Conservation (phyloP, 2,113 vertebrate genomes). For the Litocranius walleri region DNA sequence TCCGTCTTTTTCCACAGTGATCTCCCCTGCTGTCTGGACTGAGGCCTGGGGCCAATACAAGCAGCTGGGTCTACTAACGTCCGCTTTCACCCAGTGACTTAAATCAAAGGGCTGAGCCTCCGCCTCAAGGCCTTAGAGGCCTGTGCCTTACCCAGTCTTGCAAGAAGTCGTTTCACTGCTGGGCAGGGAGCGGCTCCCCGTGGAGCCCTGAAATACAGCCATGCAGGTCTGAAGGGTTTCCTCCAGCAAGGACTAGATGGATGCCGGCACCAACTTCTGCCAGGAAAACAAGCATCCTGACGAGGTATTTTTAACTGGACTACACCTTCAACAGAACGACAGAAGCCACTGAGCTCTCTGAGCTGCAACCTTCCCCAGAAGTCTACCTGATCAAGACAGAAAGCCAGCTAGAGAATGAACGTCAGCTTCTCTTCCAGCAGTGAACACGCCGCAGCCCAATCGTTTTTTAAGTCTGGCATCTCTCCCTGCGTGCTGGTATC, state of each 20-base stretch:
- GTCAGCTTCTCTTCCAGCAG: background rate
- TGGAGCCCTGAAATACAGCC: background rate
- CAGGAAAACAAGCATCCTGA: background rate
- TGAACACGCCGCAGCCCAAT: accelerated
- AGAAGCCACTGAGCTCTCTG: background rate
- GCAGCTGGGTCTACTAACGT: background rate
- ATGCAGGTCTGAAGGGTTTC: background rate
- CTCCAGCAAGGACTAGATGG: background rate
- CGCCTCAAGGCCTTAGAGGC: background rate
- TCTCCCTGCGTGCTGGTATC: background rate
- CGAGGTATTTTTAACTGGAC: background rate
- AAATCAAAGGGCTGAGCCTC: background rate
- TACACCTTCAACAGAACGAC: background rate
- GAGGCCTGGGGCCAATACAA: background rate
- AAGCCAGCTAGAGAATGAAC: background rate
- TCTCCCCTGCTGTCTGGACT: background rate
- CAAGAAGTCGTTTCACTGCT: background rate
- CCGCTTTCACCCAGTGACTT: background rate
- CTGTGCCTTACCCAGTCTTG: background rate
- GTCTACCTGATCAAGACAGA: background rate
- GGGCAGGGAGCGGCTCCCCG: too few relatives aligned
- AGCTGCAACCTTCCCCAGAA: background rate
- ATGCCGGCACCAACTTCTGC: background rate
- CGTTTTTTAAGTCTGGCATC: background rate
- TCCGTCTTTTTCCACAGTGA: background rate